Base-by-base conservation (phyloP, 2,888 invertebrate genomes). In the Amphiduros pacificus region DNA sequence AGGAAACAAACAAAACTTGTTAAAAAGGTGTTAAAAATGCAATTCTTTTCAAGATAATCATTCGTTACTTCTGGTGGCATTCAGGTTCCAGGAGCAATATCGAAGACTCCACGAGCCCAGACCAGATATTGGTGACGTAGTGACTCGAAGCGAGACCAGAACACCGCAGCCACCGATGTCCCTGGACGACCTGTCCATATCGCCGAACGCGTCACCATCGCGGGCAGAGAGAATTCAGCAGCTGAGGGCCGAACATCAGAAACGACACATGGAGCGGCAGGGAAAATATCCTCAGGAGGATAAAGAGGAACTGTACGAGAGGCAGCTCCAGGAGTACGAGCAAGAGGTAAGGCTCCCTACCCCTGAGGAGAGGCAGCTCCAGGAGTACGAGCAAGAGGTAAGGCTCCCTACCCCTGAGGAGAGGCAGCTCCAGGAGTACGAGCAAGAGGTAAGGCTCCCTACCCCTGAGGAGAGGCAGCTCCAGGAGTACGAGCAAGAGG, bases 261-360 rank as follows among this genome's bases (percentile, higher is more conserved):
- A 86, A 44, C 79, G 86, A 49, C 86, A 88, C 75, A 84, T 84
- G 22, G 86, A 87, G 72, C 78, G 88, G 53, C 85, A 87, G 60
- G 86, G 87, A 0, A 86, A 86, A 60, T 88, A 88, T 74, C 87
- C 87, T 1, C 77, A 84, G 2, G 87, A 87, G 48, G 87, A 87
- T 49, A 76, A 84, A 27, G 80, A 80, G 55, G 80, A 81, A 55
- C 64, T 66, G 40, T 76, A 75, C 51, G 80, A 81, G 57, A 60
- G 66, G 28, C 70, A 75, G 51, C 69, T 79, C 27, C 74, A 74
- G 64, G 72, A 75, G 53, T 52, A 57, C 24, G 71, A 76, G 31
- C 75, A 77, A 49, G 55, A 52, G 51, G 58, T 59, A 24, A 52
- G 6, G n/a, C n/a, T 36, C 17, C 17, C 36, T 36, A 36, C 11